A percentile compares a stretch with the other conserved stretches of the same genome.
These are phyloP conservation scores for Oligia strigilis DNA, from an alignment of 2,888 invertebrate species.

Conservation along the genomic window DNA sequence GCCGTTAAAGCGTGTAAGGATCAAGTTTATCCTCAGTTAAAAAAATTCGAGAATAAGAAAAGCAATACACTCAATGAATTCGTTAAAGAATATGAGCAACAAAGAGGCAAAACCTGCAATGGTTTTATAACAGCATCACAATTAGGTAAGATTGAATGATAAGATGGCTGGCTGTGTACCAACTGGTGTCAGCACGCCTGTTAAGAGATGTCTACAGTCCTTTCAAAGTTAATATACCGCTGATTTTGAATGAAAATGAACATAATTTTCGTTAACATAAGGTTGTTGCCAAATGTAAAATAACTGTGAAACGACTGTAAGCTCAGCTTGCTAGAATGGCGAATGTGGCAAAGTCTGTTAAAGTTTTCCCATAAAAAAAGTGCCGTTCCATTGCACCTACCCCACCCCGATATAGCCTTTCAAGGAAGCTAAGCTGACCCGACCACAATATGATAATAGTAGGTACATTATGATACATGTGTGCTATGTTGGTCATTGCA, in stretches of 20 bases:
- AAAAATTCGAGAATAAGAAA: conserved; percentile 90
- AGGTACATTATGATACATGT: too few species aligned
- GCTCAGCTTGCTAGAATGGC: conserved; percentile 1
- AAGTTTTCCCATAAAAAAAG: background rate
- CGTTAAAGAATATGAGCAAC: conserved; percentile 87
- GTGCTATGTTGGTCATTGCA: too few species aligned
- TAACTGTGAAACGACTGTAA: background rate
- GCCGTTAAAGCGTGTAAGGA: conserved; percentile 90
- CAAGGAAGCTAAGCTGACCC: background rate
- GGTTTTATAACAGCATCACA: conserved; percentile 85
- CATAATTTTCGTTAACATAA: background rate
- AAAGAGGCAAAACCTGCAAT: conserved; percentile 68
- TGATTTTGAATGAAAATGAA: background rate
- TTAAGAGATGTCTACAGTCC: background rate
- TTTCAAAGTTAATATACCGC: background rate
- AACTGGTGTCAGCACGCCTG: background rate
- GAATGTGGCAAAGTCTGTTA: background rate
- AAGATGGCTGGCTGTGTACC: background rate
- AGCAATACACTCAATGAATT: conserved; percentile 85
- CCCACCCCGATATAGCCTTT: background rate
- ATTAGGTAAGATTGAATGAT: conserved; percentile 74
- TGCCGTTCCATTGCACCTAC: background rate
- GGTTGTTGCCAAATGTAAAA: background rate
- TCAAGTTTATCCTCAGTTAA: conserved; percentile 88
- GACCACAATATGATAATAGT: background rate